Evolutionary conservation across 2,113 vertebrate genomes (phyloP).

Genomic region (Galbula dea): DNA sequence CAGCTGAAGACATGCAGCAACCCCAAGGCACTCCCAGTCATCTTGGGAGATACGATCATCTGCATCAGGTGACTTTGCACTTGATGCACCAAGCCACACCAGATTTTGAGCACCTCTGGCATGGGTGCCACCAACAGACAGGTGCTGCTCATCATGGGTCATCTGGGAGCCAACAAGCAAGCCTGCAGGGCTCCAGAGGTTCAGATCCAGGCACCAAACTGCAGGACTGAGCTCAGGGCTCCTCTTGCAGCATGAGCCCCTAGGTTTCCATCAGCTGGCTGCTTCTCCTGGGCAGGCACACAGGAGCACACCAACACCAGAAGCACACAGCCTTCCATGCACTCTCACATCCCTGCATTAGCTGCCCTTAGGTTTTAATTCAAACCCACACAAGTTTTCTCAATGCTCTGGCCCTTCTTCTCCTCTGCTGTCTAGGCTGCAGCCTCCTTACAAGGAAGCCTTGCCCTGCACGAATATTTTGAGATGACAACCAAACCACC

Average conservation of each 20-base stretch:
- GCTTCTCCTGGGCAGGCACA: rapidly evolving
- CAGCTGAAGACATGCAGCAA: rapidly evolving
- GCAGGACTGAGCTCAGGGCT: not conserved
- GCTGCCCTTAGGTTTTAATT: not conserved
- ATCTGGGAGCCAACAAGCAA: not conserved
- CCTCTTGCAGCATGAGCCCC: not conserved
- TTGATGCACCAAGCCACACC: not conserved
- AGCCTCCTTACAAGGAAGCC: not conserved
- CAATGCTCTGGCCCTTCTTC: rapidly evolving
- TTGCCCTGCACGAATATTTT: not conserved
- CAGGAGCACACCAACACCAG: rapidly evolving
- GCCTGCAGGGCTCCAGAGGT: not conserved
- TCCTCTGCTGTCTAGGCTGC: not conserved
- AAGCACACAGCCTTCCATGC: not conserved
- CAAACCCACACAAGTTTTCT: not conserved
- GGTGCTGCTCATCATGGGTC: not conserved
- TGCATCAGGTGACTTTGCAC: not conserved
- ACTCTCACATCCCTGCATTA: rapidly evolving
- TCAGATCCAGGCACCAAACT: not conserved
- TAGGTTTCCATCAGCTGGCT: not conserved
- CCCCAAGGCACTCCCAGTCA: rapidly evolving
- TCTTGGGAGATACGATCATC: rapidly evolving
- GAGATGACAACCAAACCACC: not conserved
- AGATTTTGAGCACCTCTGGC: not conserved
- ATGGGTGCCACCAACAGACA: rapidly evolving